Evolutionary conservation across 2,888 invertebrate genomes (phyloP), one percentile per base, ranked within the genome.

Genomic region (Eupithecia tripunctaria): DNA sequence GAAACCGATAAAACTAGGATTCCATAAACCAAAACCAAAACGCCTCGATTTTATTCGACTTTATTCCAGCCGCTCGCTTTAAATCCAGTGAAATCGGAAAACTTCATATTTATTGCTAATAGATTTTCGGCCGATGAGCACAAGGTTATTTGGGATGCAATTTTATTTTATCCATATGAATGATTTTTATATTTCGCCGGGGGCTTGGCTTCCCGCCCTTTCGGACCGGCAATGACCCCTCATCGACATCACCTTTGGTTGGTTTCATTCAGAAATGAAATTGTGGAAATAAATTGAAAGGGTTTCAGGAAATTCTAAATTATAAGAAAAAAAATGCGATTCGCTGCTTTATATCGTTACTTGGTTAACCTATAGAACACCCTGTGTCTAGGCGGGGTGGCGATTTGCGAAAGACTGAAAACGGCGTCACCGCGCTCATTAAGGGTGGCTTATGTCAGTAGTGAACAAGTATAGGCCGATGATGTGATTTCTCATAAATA

Each of bases 61-160:
- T 90, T 86, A 90, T 90, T 86, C 78, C 79, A 84, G 84, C 82
- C 82, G 84, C 80, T 88, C 85, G 83, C 91, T 92, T 93, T 91
- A 92, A 93, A 91, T 92, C 93, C 91, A 88, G 89, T 90, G 92
- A 91, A 94, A 94, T 94, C 91, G 93, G 91, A 93, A 94, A 94
- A 94, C 90, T 94, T 94, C 90, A 93, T 94, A 94, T 94, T 94
- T 94, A 94, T 93, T 94, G 93, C 94, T 93, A 94, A 94, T 94
- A 94, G 94, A 93, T 94, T 94, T 91, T 92, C 88, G 91, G 87
- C 88, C 89, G 92, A 91, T 91, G 92, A 92, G 87, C 92, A 90
- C 88, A 84, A 90, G 91, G 92, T 92, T 93, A 93, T 93, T 91
- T 91, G 92, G 91, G 91, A 91, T 93, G 93, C 93, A 93, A 94